phyloP scores from a whole-genome alignment of 2,797 vertebrate species.

The Geotrypetes seraphini region DNA sequence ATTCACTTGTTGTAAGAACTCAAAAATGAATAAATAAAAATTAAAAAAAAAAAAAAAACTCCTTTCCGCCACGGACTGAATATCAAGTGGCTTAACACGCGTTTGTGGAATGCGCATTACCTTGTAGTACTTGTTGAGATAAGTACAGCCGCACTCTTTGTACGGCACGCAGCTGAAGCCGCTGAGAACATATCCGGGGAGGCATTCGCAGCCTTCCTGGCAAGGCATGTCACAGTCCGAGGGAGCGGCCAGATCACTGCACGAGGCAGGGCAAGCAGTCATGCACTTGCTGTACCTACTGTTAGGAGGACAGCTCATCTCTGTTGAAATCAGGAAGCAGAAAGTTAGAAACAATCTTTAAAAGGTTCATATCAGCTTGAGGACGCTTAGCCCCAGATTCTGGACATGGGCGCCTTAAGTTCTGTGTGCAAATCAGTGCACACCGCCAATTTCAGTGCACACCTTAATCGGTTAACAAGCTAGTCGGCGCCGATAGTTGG shows the following conservation, averaged over 20 bases:
- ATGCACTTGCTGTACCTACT: conserved; percentile 36
- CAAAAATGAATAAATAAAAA: too few species aligned
- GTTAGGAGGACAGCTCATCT: conserved; percentile 24
- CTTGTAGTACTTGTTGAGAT: conserved; percentile 38
- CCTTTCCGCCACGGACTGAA: too few species aligned
- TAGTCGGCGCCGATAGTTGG: too few species aligned
- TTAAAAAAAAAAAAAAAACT: too few species aligned
- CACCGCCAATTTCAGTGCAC: too few species aligned
- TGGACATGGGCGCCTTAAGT: too few species aligned
- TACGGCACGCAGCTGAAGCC: conserved; percentile 40
- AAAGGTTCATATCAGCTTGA: not conserved
- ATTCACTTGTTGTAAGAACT: too few species aligned
- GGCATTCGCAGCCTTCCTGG: conserved; percentile 45
- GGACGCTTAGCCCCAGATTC: too few species aligned
- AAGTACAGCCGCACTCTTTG: conserved; percentile 40
- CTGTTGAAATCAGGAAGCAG: conserved; percentile 26
- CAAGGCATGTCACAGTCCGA: conserved; percentile 30
- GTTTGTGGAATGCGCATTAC: conserved; percentile 9
- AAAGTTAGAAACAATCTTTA: too few species aligned
- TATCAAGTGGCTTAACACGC: too few species aligned
- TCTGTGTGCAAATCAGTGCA: too few species aligned
- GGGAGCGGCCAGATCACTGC: conserved; percentile 29
- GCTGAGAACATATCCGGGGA: conserved; percentile 38
- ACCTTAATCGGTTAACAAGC: too few species aligned
- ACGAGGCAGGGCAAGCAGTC: conserved; percentile 42